Conservation (phyloP, 1,140 invertebrate genomes). For the Temnothorax nylanderi region DNA sequence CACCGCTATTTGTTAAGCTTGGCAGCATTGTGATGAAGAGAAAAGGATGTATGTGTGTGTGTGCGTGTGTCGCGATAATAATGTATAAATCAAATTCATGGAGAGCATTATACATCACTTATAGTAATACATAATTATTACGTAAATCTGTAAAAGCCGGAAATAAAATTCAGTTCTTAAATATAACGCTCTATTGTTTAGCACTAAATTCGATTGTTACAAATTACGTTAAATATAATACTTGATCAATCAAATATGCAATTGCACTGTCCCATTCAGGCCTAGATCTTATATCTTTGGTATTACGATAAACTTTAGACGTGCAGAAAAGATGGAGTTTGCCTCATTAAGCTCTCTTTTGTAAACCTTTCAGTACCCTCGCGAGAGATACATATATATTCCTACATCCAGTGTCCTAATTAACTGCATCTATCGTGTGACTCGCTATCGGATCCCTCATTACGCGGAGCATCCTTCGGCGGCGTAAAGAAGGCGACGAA, state of each 20-base stretch:
- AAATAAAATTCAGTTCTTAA: not conserved
- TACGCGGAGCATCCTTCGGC: slow-evolving; percentile 45
- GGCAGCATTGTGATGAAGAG: not conserved
- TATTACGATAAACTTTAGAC: not conserved
- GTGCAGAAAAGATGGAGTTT: not conserved
- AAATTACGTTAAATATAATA: not conserved
- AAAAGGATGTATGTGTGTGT: not conserved
- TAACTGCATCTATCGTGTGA: slow-evolving; percentile 26
- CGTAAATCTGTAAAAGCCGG: not conserved
- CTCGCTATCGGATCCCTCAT: slow-evolving; percentile 21
- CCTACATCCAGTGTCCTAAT: slow-evolving; percentile 15
- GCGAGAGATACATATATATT: not conserved
- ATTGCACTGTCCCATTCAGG: not conserved
- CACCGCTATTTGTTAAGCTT: slow-evolving; percentile 11
- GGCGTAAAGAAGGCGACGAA: slow-evolving; percentile 1
- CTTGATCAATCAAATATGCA: not conserved
- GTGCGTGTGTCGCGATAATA: not conserved
- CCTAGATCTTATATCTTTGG: not conserved
- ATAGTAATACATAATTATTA: not conserved
- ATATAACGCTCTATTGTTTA: not conserved
- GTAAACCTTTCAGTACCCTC: not conserved
- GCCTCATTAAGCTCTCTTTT: not conserved
- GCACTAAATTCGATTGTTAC: not conserved
- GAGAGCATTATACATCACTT: not conserved
- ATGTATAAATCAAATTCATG: not conserved